Evolutionary conservation across 1,140 invertebrate genomes (phyloP), one percentile per base, ranked within the genome.

Genomic region (Drosophila funebris): DNA sequence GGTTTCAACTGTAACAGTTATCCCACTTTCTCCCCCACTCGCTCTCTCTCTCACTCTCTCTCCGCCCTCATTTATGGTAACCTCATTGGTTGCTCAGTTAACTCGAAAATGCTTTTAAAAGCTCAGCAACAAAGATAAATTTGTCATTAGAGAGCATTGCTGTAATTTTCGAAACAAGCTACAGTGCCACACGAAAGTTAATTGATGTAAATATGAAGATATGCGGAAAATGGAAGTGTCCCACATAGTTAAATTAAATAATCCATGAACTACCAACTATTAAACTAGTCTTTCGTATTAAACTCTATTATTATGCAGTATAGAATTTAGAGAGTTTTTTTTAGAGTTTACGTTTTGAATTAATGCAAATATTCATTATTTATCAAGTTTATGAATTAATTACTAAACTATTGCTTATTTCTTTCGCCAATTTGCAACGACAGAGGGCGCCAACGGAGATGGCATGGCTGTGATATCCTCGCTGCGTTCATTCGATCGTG

Each of bases 381-480:
- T n/a, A n/a, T n/a, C n/a, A n/a, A n/a, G n/a, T 29, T 29, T 29
- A 1, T 6, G 0, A 3, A 6, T 29, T n/a, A 46, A 43, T n/a
- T 24, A 4, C 11, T 8, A 6, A 37, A n/a, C n/a, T n/a, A n/a
- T 5, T 13, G 2, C 13, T 7, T 29, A 24, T 11, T n/a, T 18
- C n/a, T n/a, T 22, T n/a, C 3, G 14, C 0, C 22, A 18, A 27
- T 27, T 18, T n/a, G 16, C 1, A 0, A 6, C 11, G n/a, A 43
- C 93, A 96, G 96, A 97, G 94, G 97, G 97, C 73, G 97, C 97
- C 36, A 98, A 98, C 90, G 97, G 97, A 20, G 97, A 98, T 90
- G 97, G 97, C 60, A 98, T 98, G 97, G 97, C 97, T 39, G 96
- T 98, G 31, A 96, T 98, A 5, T 96, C 96, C 7, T 98, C 97